Percentiles rank a stretch among this genome's conserved stretches.
These are phyloP conservation scores for Lingula anatina DNA, from an alignment of 2,888 invertebrate genomes.

Conservation along the genomic window DNA sequence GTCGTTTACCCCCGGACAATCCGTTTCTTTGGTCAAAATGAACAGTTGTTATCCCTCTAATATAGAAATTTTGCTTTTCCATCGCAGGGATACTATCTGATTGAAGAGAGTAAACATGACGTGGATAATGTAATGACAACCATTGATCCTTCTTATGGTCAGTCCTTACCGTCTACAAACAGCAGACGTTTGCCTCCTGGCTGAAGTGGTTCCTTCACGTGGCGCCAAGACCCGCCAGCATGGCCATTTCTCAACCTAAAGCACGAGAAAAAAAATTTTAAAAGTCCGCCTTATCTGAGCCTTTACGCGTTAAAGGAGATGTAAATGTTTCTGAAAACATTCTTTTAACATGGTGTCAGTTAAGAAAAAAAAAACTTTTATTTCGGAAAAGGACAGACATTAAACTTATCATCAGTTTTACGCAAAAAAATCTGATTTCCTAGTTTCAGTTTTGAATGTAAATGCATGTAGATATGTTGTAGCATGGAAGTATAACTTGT, in stretches of 20 bases:
- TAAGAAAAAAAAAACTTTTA: no score
- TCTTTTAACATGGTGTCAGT: neutral
- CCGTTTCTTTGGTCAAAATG: no score
- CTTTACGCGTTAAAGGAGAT: neutral
- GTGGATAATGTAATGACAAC: conserved; percentile 8
- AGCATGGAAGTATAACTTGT: no score
- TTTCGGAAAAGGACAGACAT: no score
- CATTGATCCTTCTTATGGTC: neutral
- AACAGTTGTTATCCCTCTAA: no score
- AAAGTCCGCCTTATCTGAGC: neutral
- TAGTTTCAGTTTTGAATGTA: no score
- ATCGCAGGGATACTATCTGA: conserved; percentile 21
- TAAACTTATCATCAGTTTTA: no score
- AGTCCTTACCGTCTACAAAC: conserved; percentile 41
- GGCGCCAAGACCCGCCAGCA: conserved; percentile 42
- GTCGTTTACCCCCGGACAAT: no score
- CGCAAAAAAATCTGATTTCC: no score
- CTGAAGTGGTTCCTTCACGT: conserved; percentile 40
- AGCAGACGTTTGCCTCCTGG: conserved; percentile 35
- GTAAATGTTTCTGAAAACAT: neutral
- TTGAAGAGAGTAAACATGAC: conserved; percentile 24
- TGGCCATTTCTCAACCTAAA: conserved; percentile 36
- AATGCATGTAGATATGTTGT: no score
- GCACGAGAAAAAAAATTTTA: neutral
- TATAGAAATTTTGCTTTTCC: no score